These are phyloP conservation scores for Mya arenaria DNA, from an alignment of 1,140 invertebrate genomes.

Conservation along the genomic window DNA sequence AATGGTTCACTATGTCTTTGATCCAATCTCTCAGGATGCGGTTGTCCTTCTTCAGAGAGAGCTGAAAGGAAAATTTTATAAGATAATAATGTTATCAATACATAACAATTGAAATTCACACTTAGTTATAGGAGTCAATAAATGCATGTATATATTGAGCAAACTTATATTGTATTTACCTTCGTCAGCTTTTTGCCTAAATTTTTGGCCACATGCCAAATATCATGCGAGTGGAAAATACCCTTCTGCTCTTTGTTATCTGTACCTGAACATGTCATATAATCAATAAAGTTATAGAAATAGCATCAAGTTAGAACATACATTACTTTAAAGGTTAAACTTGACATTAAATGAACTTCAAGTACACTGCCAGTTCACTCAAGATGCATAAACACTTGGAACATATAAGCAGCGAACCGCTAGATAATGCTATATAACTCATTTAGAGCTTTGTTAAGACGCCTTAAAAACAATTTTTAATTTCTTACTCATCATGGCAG, in stretches of 20 bases:
- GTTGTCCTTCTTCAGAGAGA: slow-evolving; percentile 43
- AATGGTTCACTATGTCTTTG: slow-evolving; percentile 49
- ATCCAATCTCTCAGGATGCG: slow-evolving; percentile 2
- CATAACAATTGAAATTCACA: slow-evolving; percentile 36
- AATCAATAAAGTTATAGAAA: too few relatives aligned
- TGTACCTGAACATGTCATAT: too few relatives aligned
- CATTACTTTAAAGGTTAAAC: too few relatives aligned
- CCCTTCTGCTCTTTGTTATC: neutral
- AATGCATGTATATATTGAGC: neutral
- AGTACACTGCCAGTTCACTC: too few relatives aligned
- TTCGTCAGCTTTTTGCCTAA: slow-evolving; percentile 16
- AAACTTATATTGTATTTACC: neutral
- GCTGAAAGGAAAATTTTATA: slow-evolving; percentile 3
- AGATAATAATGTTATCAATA: neutral
- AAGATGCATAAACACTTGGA: too few relatives aligned
- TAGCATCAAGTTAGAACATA: too few relatives aligned
- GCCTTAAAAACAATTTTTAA: too few relatives aligned
- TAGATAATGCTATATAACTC: too few relatives aligned
- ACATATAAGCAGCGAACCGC: too few relatives aligned
- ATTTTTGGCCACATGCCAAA: slow-evolving; percentile 32
- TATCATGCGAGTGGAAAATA: neutral
- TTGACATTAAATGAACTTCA: too few relatives aligned
- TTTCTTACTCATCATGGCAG: slow-evolving; percentile 58
- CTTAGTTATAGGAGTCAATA: slow-evolving; percentile 31
- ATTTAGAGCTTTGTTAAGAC: too few relatives aligned